Base-by-base conservation (phyloP, 2,797 vertebrate genomes). In the Ciconia nigra region DNA sequence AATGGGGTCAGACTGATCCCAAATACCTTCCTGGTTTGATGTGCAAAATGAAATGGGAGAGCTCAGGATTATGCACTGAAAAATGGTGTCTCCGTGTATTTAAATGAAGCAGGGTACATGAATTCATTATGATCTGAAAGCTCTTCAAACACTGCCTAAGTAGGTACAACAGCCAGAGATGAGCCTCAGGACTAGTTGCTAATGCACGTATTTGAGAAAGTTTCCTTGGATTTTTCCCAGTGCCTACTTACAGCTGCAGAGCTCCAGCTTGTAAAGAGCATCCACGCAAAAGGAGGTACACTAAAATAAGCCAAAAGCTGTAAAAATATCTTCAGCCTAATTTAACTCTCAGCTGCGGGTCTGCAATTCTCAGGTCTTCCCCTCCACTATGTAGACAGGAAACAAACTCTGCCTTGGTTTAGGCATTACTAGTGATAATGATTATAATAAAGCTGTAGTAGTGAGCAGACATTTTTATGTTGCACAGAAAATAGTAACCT, bases 301-400 rank as follows among this genome's bases (percentile, higher is more conserved):
- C 33, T 67, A 88, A 55, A 89, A 69, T 55, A 78, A 93, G 65
- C 35, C 49, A 69, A 91, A 86, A 81, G 21, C 74, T 87, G 39
- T 51, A 93, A 90, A 97, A 92, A 87, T 65, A 78, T 90, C 29
- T 29, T 74, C 51, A 95, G 67, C 11, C 17, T 65, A 71, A 94
- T 93, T 92, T 88, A 74, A 44, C 61, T 91, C 26, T 86, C 46
- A 76, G 57, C 42, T 94, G 42, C 2, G 5, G 15, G 20, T 88
- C 76, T 88, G 54, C 37, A 58, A 14, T 91, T 81, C 28, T 88
- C 4, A 12, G 33, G 39, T 57, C 66, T 91, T 94, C 55, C 17
- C 31, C 46, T 77, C 25, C 9, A 7, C 33, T 47, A 4, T 22
- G 31, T 25, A 86, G 39, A 72, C 28, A 72, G 18, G 42, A 91